Percentiles rank a stretch among this genome's conserved stretches.
Evolutionary conservation across 2,888 invertebrate species (phyloP).

Genomic region (Apodemia zela): DNA sequence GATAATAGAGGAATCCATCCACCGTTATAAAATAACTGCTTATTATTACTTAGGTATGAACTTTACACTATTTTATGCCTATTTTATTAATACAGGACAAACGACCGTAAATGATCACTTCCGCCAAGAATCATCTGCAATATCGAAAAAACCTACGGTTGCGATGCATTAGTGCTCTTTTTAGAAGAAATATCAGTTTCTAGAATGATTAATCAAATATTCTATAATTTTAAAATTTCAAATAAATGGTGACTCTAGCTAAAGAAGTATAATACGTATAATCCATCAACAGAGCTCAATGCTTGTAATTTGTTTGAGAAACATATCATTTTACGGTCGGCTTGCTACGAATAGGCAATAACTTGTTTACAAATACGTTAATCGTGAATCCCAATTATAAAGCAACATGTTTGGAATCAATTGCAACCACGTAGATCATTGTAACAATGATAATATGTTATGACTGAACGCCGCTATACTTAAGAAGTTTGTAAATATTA

Average conservation of each 20-base stretch:
- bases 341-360: slow-evolving; percentile 26
- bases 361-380: slow-evolving; percentile 31
- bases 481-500: neutral
- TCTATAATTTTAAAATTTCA: slow-evolving; percentile 15
- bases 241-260: slow-evolving; percentile 41
- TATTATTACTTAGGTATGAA: too few relatives aligned
- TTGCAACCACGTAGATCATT: neutral
- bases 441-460: neutral
- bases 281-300: slow-evolving; percentile 48
- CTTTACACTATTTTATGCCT: too few relatives aligned
- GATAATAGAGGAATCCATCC: too few relatives aligned
- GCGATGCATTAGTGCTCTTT: neutral
- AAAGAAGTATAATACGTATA: slow-evolving; percentile 41
- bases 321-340: slow-evolving; percentile 53
- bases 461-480: neutral
- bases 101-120: too few relatives aligned
- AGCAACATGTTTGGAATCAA: slow-evolving; percentile 10
- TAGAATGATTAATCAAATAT: too few relatives aligned
- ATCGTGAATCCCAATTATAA: neutral
- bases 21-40: too few relatives aligned
- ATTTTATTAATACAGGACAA: too few relatives aligned
- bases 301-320: slow-evolving; percentile 53
- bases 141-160: too few relatives aligned
- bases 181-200: neutral
- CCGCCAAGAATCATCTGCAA: too few relatives aligned